Conservation (phyloP, 2,113 vertebrate genomes). For the Vanacampus margaritifer region DNA sequence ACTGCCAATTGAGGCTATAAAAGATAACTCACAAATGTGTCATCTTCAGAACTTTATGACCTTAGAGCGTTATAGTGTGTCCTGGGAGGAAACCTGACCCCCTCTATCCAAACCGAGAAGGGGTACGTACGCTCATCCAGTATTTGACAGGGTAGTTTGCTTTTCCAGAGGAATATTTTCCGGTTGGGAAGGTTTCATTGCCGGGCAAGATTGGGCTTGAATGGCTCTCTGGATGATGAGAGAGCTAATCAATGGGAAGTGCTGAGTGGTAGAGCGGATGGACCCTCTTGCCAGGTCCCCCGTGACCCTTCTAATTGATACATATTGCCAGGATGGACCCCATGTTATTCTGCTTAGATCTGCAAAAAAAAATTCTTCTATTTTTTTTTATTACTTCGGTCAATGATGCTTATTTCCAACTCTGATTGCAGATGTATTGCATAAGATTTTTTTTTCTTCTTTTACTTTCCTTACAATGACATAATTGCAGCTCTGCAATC, state of each 20-base stretch:
- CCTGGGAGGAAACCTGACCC: conserved; percentile 18
- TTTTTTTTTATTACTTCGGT: not conserved
- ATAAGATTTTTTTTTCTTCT: not conserved
- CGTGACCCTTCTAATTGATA: conserved; percentile 56
- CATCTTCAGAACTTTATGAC: conserved; percentile 5
- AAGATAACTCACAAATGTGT: not conserved
- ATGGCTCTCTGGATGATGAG: conserved; percentile 46
- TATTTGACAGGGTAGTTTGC: conserved; percentile 44
- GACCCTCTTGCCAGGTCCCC: conserved; percentile 48
- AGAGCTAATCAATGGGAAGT: conserved; percentile 60
- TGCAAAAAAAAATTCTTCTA: conserved; percentile 31
- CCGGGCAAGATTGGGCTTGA: conserved; percentile 26
- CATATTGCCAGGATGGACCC: conserved; percentile 47
- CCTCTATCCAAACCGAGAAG: conserved; percentile 56
- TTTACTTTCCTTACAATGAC: not conserved
- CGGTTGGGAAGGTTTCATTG: conserved; percentile 54
- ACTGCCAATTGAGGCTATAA: not conserved
- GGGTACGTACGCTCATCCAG: conserved; percentile 14
- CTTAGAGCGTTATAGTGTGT: conserved; percentile 16
- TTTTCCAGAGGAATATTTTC: conserved; percentile 57
- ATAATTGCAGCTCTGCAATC: not conserved
- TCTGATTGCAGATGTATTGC: not conserved
- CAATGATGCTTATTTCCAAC: conserved; percentile 12
- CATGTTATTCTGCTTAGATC: conserved; percentile 51
- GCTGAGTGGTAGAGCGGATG: conserved; percentile 59